Conservation (phyloP, 2,113 vertebrate species). For the Elgaria multicarinata region DNA sequence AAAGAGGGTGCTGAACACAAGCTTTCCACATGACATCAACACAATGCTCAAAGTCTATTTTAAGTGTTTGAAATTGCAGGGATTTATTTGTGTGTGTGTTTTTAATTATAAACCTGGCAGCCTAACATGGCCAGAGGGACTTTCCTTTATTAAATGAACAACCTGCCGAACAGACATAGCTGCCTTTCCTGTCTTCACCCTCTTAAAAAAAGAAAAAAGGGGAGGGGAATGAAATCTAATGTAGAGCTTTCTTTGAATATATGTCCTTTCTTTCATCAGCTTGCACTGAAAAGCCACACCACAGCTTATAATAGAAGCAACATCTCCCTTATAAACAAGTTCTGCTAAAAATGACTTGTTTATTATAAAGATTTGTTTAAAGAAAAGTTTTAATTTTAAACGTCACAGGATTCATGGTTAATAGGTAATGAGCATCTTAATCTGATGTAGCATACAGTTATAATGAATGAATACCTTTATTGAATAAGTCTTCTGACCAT, state of each 20-base stretch:
- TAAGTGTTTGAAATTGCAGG: not conserved
- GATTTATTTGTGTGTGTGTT: conserved; percentile 13
- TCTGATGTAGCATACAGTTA: not conserved
- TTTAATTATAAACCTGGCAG: conserved; percentile 8
- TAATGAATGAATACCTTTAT: no score
- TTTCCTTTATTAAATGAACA: conserved; percentile 3
- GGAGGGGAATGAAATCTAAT: conserved; percentile 11
- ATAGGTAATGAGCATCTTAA: not conserved
- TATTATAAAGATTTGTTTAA: not conserved
- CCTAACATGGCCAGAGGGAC: not conserved
- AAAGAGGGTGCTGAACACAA: not conserved
- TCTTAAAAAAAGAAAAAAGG: no score
- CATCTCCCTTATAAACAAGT: not conserved
- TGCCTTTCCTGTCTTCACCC: not conserved
- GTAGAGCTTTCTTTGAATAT: not conserved
- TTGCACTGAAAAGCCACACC: not conserved
- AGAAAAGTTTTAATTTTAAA: not conserved
- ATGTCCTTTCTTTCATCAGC: not conserved
- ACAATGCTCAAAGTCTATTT: conserved; percentile 16
- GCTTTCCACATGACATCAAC: not conserved
- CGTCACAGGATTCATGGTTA: not conserved
- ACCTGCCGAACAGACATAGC: not conserved
- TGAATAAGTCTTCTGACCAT: no score
- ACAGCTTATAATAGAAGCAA: not conserved
- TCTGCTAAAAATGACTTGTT: not conserved